Conservation (phyloP, 2,888 invertebrate species). For the Zeuzera pyrina region DNA sequence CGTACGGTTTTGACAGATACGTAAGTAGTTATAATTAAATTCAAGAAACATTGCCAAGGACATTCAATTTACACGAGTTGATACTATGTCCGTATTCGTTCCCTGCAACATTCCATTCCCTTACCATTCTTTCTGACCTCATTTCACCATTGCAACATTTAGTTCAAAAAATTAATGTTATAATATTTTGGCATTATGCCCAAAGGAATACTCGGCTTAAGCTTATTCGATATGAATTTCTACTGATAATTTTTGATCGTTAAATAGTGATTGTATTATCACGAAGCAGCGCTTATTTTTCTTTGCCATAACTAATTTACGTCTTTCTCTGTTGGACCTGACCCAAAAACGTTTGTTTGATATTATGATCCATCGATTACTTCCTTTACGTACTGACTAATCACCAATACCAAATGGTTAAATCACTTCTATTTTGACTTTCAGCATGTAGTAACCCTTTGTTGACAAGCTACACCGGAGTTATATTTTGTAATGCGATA, state of each 20-base stretch:
- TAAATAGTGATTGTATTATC: background rate
- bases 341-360: conserved; percentile 9
- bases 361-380: conserved; percentile 13
- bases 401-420: conserved; percentile 15
- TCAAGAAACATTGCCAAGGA: conserved; percentile 65
- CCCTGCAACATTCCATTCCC: conserved; percentile 4
- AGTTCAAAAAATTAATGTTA: conserved; percentile 32
- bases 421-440: conserved; percentile 22
- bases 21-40: conserved; percentile 60
- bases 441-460: too few relatives aligned
- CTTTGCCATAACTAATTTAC: too few relatives aligned
- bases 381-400: conserved; percentile 13
- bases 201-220: conserved; percentile 24
- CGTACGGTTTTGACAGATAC: conserved; percentile 60
- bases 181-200: conserved; percentile 43
- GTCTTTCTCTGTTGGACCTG: conserved; percentile 7
- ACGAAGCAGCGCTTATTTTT: too few relatives aligned
- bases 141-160: conserved; percentile 28
- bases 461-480: conserved; percentile 12
- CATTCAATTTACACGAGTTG: conserved; percentile 15
- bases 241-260: background rate
- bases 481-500: conserved; percentile 10
- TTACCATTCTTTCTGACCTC: conserved; percentile 19
- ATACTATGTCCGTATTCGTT: conserved; percentile 10
- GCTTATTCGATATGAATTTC: conserved; percentile 4